Conservation (phyloP, 2,888 invertebrate genomes). For the Oscheius sp. region DNA sequence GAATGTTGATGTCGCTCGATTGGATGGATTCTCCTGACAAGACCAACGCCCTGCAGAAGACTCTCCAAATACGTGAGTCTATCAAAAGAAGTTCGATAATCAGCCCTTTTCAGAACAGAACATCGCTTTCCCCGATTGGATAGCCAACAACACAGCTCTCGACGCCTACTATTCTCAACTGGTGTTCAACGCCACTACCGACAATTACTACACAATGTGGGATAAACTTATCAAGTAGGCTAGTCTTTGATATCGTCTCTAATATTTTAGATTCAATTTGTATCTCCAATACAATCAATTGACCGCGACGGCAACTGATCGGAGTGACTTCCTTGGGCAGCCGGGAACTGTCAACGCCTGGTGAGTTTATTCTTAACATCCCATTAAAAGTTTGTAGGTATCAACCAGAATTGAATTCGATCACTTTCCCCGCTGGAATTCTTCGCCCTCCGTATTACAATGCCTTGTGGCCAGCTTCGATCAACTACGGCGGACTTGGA, state of each 20-base stretch:
- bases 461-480: slow-evolving; percentile 62
- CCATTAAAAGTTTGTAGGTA: too few relatives aligned
- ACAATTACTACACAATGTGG: slow-evolving; percentile 55
- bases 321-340: slow-evolving; percentile 63
- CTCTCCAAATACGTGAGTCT: slow-evolving; percentile 52
- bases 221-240: slow-evolving; percentile 45
- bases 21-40: slow-evolving; percentile 58
- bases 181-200: slow-evolving; percentile 35
- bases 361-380: too few relatives aligned
- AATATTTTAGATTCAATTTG: slow-evolving; percentile 47
- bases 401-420: slow-evolving; percentile 35
- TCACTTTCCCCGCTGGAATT: slow-evolving; percentile 71
- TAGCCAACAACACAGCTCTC: slow-evolving; percentile 44
- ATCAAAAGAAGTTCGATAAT: slow-evolving; percentile 51
- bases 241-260: neutral
- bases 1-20: slow-evolving; percentile 63
- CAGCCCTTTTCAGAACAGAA: slow-evolving; percentile 54
- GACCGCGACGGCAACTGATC: slow-evolving; percentile 44
- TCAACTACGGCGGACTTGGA: slow-evolving; percentile 90
- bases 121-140: slow-evolving; percentile 64
- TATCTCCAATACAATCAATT: slow-evolving; percentile 54
- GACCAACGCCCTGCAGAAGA: slow-evolving; percentile 57
- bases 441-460: slow-evolving; percentile 68
- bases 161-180: slow-evolving; percentile 49
- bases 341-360: slow-evolving; percentile 68